Evolutionary conservation across 2,113 vertebrate species (phyloP), one percentile per base, ranked within the genome.

Genomic region (Phasianus colchicus): DNA sequence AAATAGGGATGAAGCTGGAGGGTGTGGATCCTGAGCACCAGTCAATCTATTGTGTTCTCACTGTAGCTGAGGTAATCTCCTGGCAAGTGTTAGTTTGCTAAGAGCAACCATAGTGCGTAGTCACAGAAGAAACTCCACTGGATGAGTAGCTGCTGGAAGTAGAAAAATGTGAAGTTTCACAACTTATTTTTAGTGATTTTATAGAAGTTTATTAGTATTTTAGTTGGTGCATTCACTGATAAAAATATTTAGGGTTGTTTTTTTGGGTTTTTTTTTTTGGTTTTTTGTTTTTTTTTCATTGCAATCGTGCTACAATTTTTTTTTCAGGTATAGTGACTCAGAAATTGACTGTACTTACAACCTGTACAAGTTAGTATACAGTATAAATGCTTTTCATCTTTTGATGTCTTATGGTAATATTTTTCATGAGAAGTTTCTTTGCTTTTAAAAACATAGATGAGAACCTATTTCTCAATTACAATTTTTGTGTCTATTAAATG

Each of bases 1-100:
- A 99, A 96, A 98, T 98, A 45, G 99, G 99, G 86, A 99, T 99
- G 99, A 99, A 99, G 94, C 96, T 99, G 87, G 99, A 99, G 96
- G 99, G 99, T 0, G 98, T 99, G 86, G 99, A 99, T 94, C 99
- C 99, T 0, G 98, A 98, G 66, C 99, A 99, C 82, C 99, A 99
- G 25, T 99, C 99, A 0, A 98, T 99, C 54, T 99, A 99, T 95
- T 99, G 99, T 57, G 99, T 99, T 64, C 98, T 99, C 58, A 99
- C 98, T 0, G 99, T 99, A 54, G 98, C 98, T 3, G 99, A 99
- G 98, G 99, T 99, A 76, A 83, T 97, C 9, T 13, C 34, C 57
- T 30, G 18, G 40, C 40, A 9, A 42, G 36, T 19, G 61, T 54
- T 21, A 43, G 60, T 32, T 30, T 63, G n/a, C 1, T 65, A 30